A percentile compares a stretch with the other conserved stretches of the same genome.
Conservation (phyloP, 2,797 vertebrate genomes). For the Helicolenus hilgendorfi region DNA sequence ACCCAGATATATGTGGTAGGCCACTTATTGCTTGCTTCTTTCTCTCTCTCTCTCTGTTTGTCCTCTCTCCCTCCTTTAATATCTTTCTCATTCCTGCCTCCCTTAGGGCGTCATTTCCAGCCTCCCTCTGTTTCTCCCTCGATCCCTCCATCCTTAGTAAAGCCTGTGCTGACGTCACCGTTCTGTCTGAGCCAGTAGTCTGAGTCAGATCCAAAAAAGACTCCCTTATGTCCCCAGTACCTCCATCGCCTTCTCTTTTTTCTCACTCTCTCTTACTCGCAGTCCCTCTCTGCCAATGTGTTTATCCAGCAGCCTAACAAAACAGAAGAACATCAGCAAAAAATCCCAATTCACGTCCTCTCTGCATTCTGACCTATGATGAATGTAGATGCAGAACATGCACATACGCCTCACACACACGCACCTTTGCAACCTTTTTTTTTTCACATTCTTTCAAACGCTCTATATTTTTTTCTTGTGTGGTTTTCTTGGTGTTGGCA, state of each 20-base stretch:
- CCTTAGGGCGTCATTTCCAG: conserved; percentile 76
- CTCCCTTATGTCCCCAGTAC: conserved; percentile 65
- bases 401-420: not conserved
- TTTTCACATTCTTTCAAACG: conserved; percentile 60
- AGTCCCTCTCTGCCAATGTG: conserved; percentile 34
- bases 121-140: conserved; percentile 77
- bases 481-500: conserved; percentile 66
- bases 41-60: conserved; percentile 18
- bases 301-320: conserved; percentile 50
- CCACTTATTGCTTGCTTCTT: conserved; percentile 66
- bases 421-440: conserved; percentile 54
- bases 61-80: conserved; percentile 67
- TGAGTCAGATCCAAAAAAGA: conserved; percentile 81
- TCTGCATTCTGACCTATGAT: conserved; percentile 6
- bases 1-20: conserved; percentile 79
- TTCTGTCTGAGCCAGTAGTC: conserved; percentile 77
- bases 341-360: conserved; percentile 14
- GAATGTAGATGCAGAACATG: conserved; percentile 26
- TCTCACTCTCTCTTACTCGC: not conserved
- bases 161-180: conserved; percentile 81
- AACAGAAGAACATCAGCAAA: conserved; percentile 55
- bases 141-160: conserved; percentile 77
- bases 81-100: conserved; percentile 79
- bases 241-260: conserved; percentile 24
- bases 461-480: conserved; percentile 39